phyloP scores from a whole-genome alignment of 2,888 invertebrate species.

The Tetanocera ferruginea region DNA sequence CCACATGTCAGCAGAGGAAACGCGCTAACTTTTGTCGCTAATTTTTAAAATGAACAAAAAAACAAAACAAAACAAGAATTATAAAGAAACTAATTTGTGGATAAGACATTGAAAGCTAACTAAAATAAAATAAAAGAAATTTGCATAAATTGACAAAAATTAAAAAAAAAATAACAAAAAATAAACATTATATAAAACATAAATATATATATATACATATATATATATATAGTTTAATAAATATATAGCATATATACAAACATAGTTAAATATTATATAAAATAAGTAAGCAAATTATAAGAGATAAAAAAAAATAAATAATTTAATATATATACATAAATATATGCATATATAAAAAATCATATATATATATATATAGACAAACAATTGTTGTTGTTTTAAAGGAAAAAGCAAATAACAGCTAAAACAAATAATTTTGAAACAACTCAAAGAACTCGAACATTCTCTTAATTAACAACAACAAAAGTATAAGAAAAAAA shows the following conservation, averaged over 20 bases:
- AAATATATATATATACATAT: constrained; percentile 25
- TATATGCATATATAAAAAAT: not conserved
- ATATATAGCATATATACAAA: constrained; percentile 50
- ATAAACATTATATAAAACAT: constrained; percentile 34
- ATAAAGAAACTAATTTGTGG: constrained; percentile 9
- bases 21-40: constrained; percentile 23
- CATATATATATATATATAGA: not conserved
- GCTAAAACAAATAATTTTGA: not conserved
- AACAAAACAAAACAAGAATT: constrained; percentile 13
- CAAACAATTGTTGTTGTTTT: not conserved
- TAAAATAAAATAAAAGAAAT: constrained; percentile 30
- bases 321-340: not conserved
- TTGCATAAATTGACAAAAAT: constrained; percentile 54
- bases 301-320: constrained; percentile 23
- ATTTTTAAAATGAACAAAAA: constrained; percentile 38
- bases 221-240: constrained; percentile 27
- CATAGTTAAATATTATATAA: constrained; percentile 62
- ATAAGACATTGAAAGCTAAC: constrained; percentile 14
- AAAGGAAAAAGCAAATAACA: not conserved
- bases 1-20: constrained; percentile 20
- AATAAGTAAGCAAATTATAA: constrained; percentile 41
- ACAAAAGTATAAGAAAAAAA: not conserved
- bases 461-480: not conserved
- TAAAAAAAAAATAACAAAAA: constrained; percentile 45
- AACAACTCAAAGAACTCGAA: constrained; percentile 15